Base-by-base conservation (phyloP, 2,888 invertebrate species). In the Agonopterix alstromeriana region DNA sequence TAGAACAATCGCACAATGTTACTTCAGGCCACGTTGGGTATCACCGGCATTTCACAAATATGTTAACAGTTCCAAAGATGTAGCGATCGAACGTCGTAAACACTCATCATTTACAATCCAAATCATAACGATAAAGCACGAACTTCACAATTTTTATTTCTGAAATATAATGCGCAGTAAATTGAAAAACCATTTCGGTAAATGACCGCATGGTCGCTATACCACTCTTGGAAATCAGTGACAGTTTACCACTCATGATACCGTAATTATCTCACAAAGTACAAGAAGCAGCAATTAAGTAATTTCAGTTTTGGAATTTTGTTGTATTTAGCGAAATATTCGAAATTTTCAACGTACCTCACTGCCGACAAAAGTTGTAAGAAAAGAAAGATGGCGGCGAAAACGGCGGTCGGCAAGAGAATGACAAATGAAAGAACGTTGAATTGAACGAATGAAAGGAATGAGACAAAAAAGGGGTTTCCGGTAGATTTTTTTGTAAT, bases 321-420 rank as follows among this genome's bases (percentile, higher is more conserved):
- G 52, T 50, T 45, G 52, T 66, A 67, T 53, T 66, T 65, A 49
- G 43, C 54, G 53, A 65, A 67, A 65, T 66, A 69, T 55, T 61
- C 57, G 53, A 65, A 70, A 63, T 63, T 62, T 50, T 57, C 45
- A 69, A 82, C 88, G 73, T 84, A 88, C 88, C 88, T 84, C 71
- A 60, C 63, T 67, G 81, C 80, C 81, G 82, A 83, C 77, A 77
- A 80, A 71, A 73, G 61, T 79, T 65, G 73, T 67, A 62, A 60
- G 78, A 82, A 84, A 85, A 86, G 82, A 78, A 87, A 88, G 80
- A 88, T 88, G 88, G 88, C 87, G 84, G 67, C 69, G 63, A 56
- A 61, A 47, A 51, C 51, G 42, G 55, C 47, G 57, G 58, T 53
- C 55, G 60, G 35, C 42, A 45, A 50, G 38, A 10, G 53, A 54